These are phyloP conservation scores for Loripinus fragilis DNA, from an alignment of 2,888 invertebrate genomes.

Conservation along the genomic window DNA sequence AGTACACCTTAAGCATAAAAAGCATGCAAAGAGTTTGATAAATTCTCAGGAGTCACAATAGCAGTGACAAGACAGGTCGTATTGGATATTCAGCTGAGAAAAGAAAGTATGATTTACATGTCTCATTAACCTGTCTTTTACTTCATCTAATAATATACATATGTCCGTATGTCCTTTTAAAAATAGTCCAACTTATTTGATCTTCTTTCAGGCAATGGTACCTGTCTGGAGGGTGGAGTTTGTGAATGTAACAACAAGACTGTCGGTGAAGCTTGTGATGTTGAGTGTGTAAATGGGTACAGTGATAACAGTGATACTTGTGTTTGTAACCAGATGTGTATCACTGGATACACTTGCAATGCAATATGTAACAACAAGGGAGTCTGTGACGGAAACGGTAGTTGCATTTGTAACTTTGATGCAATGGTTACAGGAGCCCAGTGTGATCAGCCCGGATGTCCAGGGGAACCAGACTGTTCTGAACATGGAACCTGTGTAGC, in stretches of 20 bases:
- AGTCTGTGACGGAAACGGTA: conserved; percentile 57
- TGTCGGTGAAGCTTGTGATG: conserved; percentile 65
- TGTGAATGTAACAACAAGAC: conserved; percentile 63
- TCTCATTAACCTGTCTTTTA: no score
- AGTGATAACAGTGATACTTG: conserved; percentile 63
- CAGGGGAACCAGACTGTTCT: conserved; percentile 74
- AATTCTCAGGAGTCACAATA: no score
- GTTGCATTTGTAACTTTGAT: conserved; percentile 69
- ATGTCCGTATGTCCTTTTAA: no score
- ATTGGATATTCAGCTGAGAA: no score
- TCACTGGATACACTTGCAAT: conserved; percentile 62
- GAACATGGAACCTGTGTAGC: conserved; percentile 69
- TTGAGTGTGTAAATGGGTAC: conserved; percentile 69
- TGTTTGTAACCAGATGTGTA: conserved; percentile 60
- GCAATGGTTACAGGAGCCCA: conserved; percentile 65
- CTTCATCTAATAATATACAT: no score
- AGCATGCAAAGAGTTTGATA: no score
- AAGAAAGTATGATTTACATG: no score
- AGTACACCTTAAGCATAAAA: no score
- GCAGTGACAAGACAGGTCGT: no score
- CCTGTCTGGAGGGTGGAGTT: conserved; percentile 63
- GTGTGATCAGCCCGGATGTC: conserved; percentile 68
- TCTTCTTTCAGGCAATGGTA: conserved; percentile 58
- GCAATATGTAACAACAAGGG: conserved; percentile 66
- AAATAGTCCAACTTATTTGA: no score